phyloP scores from a whole-genome alignment of 64 coral and sea anemone genomes.

The Porites australiensis region DNA sequence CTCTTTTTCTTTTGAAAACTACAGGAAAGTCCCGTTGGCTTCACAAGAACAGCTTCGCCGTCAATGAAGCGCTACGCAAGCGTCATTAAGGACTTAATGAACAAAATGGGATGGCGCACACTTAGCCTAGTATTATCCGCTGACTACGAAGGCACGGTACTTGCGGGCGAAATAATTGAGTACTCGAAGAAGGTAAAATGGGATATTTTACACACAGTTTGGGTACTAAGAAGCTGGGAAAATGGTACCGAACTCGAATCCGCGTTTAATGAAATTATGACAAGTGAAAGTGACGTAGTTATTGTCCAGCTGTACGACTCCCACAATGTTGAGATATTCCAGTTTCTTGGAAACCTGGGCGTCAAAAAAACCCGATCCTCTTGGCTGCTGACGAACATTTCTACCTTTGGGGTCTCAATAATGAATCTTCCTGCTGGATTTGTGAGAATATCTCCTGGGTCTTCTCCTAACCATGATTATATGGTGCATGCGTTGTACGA shows the following conservation, averaged over 20 bases:
- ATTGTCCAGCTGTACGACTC: not conserved
- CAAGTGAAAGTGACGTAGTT: not conserved
- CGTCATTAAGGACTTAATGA: conserved; percentile 30
- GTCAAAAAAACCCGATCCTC: not conserved
- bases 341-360: not conserved
- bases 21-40: conserved; percentile 18
- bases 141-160: conserved; percentile 28
- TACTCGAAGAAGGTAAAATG: conserved; percentile 25
- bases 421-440: not conserved
- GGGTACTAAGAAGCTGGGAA: not conserved
- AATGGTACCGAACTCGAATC: not conserved
- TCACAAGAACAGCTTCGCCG: conserved; percentile 20
- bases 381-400: conserved; percentile 11
- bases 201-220: not conserved
- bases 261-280: not conserved
- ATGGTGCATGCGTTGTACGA: conserved; percentile 15
- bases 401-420: not conserved
- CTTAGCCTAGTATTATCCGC: conserved; percentile 20
- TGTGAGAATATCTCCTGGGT: not conserved
- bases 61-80: conserved; percentile 7
- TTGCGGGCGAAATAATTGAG: not conserved
- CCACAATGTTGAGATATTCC: conserved; percentile 2
- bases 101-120: conserved; percentile 67
- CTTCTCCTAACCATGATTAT: not conserved
- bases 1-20: not conserved